Evolutionary conservation across 2,797 vertebrate species (phyloP).

Genomic region (Erpetoichthys calabaricus): DNA sequence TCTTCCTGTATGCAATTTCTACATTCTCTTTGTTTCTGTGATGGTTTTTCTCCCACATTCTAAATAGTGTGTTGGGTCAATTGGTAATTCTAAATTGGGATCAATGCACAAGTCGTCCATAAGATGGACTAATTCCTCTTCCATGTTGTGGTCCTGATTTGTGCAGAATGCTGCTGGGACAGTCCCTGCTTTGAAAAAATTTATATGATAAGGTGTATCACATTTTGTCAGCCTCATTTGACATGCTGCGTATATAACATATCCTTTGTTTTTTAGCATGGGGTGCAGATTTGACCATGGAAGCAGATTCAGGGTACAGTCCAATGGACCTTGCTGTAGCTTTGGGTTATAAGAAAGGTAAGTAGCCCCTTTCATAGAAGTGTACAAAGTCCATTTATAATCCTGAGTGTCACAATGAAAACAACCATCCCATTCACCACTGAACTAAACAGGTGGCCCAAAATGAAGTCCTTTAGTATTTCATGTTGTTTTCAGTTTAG

Average conservation of each 20-base stretch:
- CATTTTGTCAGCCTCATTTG: background rate
- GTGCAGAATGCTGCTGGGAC: too few species aligned
- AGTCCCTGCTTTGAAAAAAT: background rate
- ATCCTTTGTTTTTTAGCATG: constrained; percentile 44
- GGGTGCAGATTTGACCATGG: constrained; percentile 82
- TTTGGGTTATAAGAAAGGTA: constrained; percentile 79
- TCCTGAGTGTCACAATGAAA: background rate
- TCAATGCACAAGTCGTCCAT: too few species aligned
- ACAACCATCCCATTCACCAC: background rate
- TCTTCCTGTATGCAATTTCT: background rate
- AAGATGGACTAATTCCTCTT: too few species aligned
- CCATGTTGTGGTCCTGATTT: too few species aligned
- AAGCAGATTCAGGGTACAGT: constrained; percentile 88
- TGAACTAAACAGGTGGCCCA: too few species aligned
- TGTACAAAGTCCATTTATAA: background rate
- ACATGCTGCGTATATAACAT: background rate
- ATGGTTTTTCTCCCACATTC: too few species aligned
- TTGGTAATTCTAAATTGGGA: too few species aligned
- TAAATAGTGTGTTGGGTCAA: too few species aligned
- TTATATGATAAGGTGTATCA: too few species aligned
- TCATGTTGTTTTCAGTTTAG: too few species aligned
- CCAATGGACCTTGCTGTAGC: constrained; percentile 89
- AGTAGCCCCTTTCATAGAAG: constrained; percentile 9
- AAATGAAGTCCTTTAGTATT: too few species aligned
- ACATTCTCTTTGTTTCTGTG: too few species aligned